Evolutionary conservation across 1,140 invertebrate genomes (phyloP).

Genomic region (Lepidurus packardi): DNA sequence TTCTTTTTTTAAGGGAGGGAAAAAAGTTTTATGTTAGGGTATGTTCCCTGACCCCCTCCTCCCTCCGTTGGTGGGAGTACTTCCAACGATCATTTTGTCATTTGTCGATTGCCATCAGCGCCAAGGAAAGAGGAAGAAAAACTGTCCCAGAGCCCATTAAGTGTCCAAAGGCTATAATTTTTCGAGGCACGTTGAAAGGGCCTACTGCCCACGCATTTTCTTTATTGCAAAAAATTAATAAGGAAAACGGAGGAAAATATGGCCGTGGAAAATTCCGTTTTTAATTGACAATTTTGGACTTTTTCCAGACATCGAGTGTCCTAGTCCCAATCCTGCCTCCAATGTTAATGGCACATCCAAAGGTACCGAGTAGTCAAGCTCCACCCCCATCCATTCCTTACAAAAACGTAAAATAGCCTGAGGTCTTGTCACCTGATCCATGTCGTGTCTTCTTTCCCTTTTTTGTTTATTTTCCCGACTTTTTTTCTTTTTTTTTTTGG

Average conservation of each 20-base stretch:
- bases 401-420: constrained; percentile 24
- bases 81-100: too few relatives aligned
- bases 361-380: constrained; percentile 32
- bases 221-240: too few relatives aligned
- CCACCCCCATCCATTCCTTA: constrained; percentile 10
- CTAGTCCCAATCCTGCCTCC: constrained; percentile 32
- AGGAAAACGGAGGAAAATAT: background rate
- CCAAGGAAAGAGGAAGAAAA: too few relatives aligned
- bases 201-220: too few relatives aligned
- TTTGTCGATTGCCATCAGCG: too few relatives aligned
- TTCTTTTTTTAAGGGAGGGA: background rate
- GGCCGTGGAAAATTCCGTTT: background rate
- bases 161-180: too few relatives aligned
- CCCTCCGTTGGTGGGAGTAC: too few relatives aligned
- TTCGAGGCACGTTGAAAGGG: too few relatives aligned
- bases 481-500: background rate
- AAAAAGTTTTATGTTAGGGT: background rate
- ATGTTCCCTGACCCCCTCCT: background rate
- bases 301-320: constrained; percentile 1
- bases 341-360: constrained; percentile 33
- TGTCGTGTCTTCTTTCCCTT: background rate
- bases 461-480: constrained; percentile 11
- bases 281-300: background rate
- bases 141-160: too few relatives aligned
- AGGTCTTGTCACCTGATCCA: constrained; percentile 23